Evolutionary conservation across 1,140 invertebrate species (phyloP).

Genomic region (Pseudobourletiella spinata): DNA sequence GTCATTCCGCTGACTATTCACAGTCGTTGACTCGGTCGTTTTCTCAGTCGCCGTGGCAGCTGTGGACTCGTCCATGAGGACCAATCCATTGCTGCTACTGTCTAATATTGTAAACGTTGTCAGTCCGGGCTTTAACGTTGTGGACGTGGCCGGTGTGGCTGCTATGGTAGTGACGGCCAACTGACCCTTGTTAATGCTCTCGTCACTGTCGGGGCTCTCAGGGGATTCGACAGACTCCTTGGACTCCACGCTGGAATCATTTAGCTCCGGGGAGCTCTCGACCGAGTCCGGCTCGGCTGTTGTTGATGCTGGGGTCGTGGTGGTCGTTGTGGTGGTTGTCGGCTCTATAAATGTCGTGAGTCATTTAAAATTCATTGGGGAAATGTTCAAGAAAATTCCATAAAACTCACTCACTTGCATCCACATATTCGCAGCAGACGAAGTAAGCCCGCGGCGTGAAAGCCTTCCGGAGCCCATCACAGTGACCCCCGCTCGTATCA

Average conservation of each 20-base stretch:
- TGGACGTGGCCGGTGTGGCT: neutral
- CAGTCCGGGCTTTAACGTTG: neutral
- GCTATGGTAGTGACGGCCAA: neutral
- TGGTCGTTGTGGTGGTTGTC: slow-evolving; percentile 15
- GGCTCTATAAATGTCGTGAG: neutral
- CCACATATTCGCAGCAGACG: slow-evolving; percentile 40
- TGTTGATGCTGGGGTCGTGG: slow-evolving; percentile 2
- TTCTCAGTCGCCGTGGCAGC: slow-evolving; percentile 7
- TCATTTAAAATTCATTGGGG: too few relatives aligned
- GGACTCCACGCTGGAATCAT: slow-evolving; percentile 9
- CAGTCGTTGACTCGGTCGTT: neutral
- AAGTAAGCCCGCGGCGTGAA: slow-evolving; percentile 44
- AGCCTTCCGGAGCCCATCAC: slow-evolving; percentile 41
- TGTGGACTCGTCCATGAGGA: neutral
- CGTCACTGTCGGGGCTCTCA: neutral
- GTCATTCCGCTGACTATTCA: neutral
- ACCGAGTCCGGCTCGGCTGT: neutral
- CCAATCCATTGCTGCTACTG: neutral
- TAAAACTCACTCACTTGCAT: neutral
- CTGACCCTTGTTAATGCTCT: neutral
- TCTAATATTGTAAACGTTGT: too few relatives aligned
- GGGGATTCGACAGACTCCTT: slow-evolving; percentile 16
- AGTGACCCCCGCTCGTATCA: slow-evolving; percentile 41
- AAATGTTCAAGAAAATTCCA: too few relatives aligned
- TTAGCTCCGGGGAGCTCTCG: neutral